Conservation (phyloP, 2,797 vertebrate species). For the Schizopygopsis pylzovi region DNA sequence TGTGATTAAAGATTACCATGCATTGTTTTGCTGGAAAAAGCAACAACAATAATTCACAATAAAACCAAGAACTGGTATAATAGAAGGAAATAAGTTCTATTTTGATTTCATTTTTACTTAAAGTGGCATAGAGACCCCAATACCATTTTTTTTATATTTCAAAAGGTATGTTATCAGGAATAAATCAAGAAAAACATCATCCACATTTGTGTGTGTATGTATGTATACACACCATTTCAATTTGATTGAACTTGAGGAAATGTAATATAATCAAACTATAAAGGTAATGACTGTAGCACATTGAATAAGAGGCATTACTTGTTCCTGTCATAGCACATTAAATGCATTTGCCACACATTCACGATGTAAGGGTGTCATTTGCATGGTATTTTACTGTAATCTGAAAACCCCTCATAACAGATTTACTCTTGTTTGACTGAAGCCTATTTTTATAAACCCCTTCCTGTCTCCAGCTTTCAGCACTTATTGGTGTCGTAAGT, state of each 20-base stretch:
- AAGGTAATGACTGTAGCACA: background rate
- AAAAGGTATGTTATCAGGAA: no score
- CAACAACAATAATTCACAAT: background rate
- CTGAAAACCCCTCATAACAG: background rate
- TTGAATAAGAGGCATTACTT: background rate
- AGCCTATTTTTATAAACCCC: background rate
- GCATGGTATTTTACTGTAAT: conserved; percentile 9
- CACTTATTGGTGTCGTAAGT: conserved; percentile 4
- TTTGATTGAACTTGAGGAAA: background rate
- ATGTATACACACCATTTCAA: background rate
- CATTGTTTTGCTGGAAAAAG: background rate
- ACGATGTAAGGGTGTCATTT: background rate
- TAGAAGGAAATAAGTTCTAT: background rate
- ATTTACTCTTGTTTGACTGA: conserved; percentile 14
- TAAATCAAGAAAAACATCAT: no score
- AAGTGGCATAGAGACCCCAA: background rate
- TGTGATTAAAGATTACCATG: background rate
- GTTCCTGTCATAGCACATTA: background rate
- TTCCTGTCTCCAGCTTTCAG: conserved; percentile 23
- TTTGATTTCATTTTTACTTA: background rate
- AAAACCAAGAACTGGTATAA: background rate
- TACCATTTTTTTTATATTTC: background rate
- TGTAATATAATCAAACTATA: background rate
- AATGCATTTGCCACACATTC: background rate
- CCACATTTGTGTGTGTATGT: background rate